Evolutionary conservation across 1,140 invertebrate genomes (phyloP), one percentile per base, ranked within the genome.

Genomic region (Diuraphis noxia): DNA sequence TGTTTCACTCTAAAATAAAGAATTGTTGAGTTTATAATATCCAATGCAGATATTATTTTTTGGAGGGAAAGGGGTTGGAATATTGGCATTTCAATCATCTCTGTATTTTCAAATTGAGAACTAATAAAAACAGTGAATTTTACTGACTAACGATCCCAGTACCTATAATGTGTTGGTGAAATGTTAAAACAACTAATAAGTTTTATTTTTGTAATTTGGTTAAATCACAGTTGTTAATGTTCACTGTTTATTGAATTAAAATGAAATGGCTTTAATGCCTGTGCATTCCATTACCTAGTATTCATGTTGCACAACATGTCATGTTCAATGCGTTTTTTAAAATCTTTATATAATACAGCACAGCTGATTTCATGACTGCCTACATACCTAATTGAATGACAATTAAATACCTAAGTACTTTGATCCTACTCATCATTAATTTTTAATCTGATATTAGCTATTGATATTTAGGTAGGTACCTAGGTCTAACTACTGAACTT

Each of bases 301-400:
- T 13, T 21, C 34, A 6, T 36, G 34, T 84, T 84, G 82, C 82
- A 84, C 82, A 84, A 84, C 41, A 84, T 84, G 40, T 79, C 34
- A 30, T 84, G 30, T 84, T 84, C 30, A 84, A 84, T 84, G 82
- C 40, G 34, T 41, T 84, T 84, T 84, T 49, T 84, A 3, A 84
- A 84, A 46, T n/a, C 30, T 72, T 17, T 72, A n/a, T n/a, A 72
- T 72, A 72, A 72, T n/a, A n/a, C 56, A n/a, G 25, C 40, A 84
- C 82, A 84, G 82, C 40, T 84, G 82, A 84, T 84, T 43, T 84
- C 82, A 84, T 43, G 56, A 72, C n/a, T 72, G 13, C 36, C 5
- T 23, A 23, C 77, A 38, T 79, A 79, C 21, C 38, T 38, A 21
- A 4, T 72, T 72, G 30, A 72, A 72, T 72, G 56, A 72, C 56